Evolutionary conservation across 2,888 invertebrate species (phyloP).

Genomic region (Ormia ochracea): DNA sequence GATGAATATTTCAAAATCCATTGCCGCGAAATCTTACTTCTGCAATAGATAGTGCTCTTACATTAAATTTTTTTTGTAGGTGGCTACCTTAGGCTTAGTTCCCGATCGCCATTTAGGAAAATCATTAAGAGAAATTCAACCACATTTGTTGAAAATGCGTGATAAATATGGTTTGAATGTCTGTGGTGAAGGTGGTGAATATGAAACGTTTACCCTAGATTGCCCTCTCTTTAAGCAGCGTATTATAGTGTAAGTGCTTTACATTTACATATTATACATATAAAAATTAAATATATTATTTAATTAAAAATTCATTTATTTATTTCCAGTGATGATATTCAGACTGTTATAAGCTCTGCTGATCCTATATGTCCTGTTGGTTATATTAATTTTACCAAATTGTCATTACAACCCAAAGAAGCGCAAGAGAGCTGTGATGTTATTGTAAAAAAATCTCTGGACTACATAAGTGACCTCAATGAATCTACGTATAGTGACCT

Average conservation of each 20-base stretch:
- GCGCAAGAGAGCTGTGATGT: slow-evolving; percentile 70
- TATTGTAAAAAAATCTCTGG: slow-evolving; percentile 80
- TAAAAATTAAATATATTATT: not conserved
- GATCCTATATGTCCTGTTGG: slow-evolving; percentile 97
- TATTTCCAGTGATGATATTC: slow-evolving; percentile 86
- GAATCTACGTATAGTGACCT: slow-evolving; percentile 82
- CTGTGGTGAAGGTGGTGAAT: slow-evolving; percentile 99
- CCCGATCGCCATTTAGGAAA: slow-evolving; percentile 91
- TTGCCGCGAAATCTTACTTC: too few species aligned
- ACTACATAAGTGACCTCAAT: slow-evolving; percentile 81
- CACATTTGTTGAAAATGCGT: slow-evolving; percentile 91
- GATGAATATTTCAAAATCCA: too few species aligned
- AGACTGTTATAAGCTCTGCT: slow-evolving; percentile 91
- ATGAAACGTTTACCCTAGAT: slow-evolving; percentile 97
- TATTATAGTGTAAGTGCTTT: slow-evolving; percentile 88
- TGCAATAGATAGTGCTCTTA: too few species aligned
- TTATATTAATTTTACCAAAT: slow-evolving; percentile 90
- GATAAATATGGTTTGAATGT: slow-evolving; percentile 96
- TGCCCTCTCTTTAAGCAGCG: slow-evolving; percentile 95
- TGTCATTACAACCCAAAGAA: slow-evolving; percentile 85
- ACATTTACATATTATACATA: not conserved
- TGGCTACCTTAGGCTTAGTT: slow-evolving; percentile 92
- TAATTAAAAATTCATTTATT: not conserved
- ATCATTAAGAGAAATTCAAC: slow-evolving; percentile 88
- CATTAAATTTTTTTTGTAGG: slow-evolving; percentile 69